A percentile compares a stretch with the other conserved stretches of the same genome.
phyloP scores from a whole-genome alignment of 2,797 vertebrate species.

The Carcharodon carcharias region DNA sequence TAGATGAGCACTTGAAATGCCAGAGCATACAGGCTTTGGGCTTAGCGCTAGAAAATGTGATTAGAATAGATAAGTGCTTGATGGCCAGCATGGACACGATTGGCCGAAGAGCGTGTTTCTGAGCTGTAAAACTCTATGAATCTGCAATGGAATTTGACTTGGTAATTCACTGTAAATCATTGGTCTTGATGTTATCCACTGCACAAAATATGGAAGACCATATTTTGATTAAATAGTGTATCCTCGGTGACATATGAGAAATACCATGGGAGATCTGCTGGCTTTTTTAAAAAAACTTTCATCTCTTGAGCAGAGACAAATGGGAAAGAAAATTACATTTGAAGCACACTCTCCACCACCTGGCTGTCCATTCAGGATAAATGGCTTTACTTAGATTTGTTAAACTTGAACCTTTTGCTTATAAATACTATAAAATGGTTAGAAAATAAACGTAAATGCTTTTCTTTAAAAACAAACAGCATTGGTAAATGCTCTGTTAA shows the following conservation, averaged over 20 bases:
- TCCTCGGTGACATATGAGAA: neutral
- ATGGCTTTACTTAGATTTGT: neutral
- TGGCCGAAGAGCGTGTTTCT: too few relatives aligned
- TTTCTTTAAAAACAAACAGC: neutral
- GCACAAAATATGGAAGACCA: neutral
- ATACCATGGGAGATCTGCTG: neutral
- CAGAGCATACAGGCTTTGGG: too few relatives aligned
- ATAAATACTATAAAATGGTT: neutral
- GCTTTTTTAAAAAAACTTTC: neutral
- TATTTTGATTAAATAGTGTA: neutral
- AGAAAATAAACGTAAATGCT: neutral
- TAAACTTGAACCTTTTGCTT: neutral
- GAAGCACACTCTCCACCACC: neutral
- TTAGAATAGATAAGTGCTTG: too few relatives aligned
- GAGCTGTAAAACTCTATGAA: too few relatives aligned
- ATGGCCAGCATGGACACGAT: too few relatives aligned
- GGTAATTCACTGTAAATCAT: neutral
- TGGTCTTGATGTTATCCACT: neutral
- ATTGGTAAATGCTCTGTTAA: neutral
- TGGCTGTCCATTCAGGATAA: too few relatives aligned
- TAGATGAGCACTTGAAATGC: too few relatives aligned
- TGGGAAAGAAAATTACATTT: neutral
- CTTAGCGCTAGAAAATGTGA: too few relatives aligned
- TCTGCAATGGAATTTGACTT: neutral
- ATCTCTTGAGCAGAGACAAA: conserved; percentile 4